A percentile compares a stretch with the other conserved stretches of the same genome.
Conservation (phyloP, 1,140 invertebrate genomes). For the Leptopilina clavipes region DNA sequence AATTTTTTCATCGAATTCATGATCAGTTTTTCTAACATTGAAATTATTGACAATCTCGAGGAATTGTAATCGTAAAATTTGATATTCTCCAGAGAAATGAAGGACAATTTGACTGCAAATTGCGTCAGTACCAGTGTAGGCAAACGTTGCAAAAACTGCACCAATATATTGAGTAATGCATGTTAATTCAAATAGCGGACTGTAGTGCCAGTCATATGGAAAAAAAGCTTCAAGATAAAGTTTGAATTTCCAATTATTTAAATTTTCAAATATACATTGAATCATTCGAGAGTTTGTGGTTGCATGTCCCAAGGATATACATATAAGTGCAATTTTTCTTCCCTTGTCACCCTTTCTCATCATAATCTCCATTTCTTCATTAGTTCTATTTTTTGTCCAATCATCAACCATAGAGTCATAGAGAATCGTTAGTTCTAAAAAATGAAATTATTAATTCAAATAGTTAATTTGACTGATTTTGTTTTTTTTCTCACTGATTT, state of each 20-base stretch:
- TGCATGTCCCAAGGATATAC: neutral
- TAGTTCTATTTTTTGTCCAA: neutral
- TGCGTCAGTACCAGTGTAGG: constrained; percentile 35
- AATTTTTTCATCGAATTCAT: neutral
- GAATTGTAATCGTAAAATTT: neutral
- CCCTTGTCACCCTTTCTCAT: neutral
- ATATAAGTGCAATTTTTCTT: neutral
- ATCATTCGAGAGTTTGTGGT: neutral
- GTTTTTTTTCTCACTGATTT: no score
- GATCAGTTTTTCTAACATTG: neutral
- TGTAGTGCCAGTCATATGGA: constrained; percentile 38
- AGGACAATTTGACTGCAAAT: constrained; percentile 23
- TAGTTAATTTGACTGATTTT: no score
- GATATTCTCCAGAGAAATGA: constrained; percentile 21
- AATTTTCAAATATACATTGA: neutral
- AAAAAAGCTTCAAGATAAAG: constrained; percentile 40
- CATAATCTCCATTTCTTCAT: neutral
- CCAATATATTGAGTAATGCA: constrained; percentile 36
- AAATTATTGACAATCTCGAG: constrained; percentile 30
- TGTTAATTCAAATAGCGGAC: constrained; percentile 43
- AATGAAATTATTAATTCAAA: neutral
- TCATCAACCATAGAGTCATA: neutral
- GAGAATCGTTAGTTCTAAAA: neutral
- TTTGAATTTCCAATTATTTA: constrained; percentile 34
- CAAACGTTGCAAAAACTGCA: neutral